Evolutionary conservation across 92 coral and sea anemone genomes (phyloP), one percentile per base, ranked within the genome.

Genomic region (Diadumene lineata): DNA sequence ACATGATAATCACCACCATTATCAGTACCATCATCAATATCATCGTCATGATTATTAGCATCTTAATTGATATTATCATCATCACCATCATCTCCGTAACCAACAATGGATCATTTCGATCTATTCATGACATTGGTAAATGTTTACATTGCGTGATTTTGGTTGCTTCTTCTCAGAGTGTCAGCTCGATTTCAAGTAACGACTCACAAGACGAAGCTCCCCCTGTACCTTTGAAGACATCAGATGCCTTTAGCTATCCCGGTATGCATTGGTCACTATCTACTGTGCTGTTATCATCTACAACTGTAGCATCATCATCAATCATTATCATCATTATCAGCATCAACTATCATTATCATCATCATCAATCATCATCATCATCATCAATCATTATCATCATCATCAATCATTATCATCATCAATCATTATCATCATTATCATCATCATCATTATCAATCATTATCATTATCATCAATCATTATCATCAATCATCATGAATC

Each of bases 141-240:
- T n/a, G n/a, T n/a, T n/a, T n/a, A n/a, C n/a, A n/a, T n/a, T n/a
- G n/a, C n/a, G n/a, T n/a, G n/a, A n/a, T n/a, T n/a, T n/a, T n/a
- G n/a, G 33, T 22, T 27, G 26, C 2, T 15, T 53, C 7, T 62
- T 16, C 50, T 71, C 72, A 85, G 92, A 87, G 92, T 72, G 11
- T 21, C 24, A 50, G 70, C 15, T 85, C 94, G 1, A 48, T 75
- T 24, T 89, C 91, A 2, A 89, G 91, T 76, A 85, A 89, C 19
- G 91, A 78, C 74, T 33, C 67, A n/a, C 34, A 66, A 19, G 88
- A 74, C 9, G 81, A 82, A 4, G 62, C 56, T 10, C 94, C 91
- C 29, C 79, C 91, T 1, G 72, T 89, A 2, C 94, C 94, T 0
- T 46, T 32, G 7, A 89, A 89, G 73, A 89, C 91, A 0, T 67